Conservation (phyloP, 2,797 vertebrate species). For the Microctenopoma stevenorrisi region DNA sequence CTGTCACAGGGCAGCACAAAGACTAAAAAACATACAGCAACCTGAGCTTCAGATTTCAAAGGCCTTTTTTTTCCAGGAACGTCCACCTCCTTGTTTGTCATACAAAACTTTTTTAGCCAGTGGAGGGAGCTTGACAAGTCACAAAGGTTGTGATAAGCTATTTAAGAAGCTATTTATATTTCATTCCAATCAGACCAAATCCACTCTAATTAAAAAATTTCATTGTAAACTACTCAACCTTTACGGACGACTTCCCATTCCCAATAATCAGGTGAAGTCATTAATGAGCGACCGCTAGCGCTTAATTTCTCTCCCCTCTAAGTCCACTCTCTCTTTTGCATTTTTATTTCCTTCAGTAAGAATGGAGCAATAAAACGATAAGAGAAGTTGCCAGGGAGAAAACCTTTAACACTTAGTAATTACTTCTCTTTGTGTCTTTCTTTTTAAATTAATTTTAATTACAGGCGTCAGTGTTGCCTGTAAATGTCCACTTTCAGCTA, state of each 20-base stretch:
- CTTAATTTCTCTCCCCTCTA: conserved; percentile 73
- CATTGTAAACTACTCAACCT: conserved; percentile 86
- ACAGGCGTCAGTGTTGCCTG: conserved; percentile 73
- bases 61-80: not conserved
- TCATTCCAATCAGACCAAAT: conserved; percentile 85
- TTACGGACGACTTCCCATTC: conserved; percentile 77
- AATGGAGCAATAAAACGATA: conserved; percentile 79
- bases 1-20: not conserved
- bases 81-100: conserved; percentile 17
- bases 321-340: conserved; percentile 74
- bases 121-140: conserved; percentile 45
- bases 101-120: conserved; percentile 39
- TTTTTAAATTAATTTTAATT: conserved; percentile 83
- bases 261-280: conserved; percentile 82
- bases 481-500: conserved; percentile 80
- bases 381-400: conserved; percentile 79
- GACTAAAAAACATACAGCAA: not conserved
- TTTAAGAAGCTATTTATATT: conserved; percentile 82
- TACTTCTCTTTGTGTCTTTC: conserved; percentile 81
- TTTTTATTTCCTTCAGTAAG: conserved; percentile 72
- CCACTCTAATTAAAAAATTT: conserved; percentile 86
- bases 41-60: not conserved
- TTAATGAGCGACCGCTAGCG: conserved; percentile 71
- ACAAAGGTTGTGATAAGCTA: conserved; percentile 74
- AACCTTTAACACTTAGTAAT: conserved; percentile 82